These are phyloP conservation scores for Macropodus opercularis DNA, from an alignment of 2,797 vertebrate genomes.

Conservation along the genomic window DNA sequence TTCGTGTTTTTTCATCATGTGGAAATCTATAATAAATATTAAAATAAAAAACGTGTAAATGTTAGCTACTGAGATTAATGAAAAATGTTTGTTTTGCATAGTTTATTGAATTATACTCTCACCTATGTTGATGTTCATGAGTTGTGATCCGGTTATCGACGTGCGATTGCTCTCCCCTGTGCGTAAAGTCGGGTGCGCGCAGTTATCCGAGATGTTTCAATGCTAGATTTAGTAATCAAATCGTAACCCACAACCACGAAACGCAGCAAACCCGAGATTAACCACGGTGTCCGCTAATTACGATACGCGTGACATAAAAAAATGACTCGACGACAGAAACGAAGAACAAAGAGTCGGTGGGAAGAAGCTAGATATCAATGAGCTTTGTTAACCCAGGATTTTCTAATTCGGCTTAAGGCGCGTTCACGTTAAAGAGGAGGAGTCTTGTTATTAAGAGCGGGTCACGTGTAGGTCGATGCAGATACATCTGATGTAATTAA, in stretches of 20 bases:
- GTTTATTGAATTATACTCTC: constrained; percentile 9
- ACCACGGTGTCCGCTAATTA: not conserved
- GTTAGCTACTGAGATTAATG: not conserved
- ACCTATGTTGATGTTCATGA: constrained; percentile 62
- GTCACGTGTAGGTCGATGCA: constrained; percentile 21
- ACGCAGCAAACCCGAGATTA: constrained; percentile 2
- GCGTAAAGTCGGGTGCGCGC: constrained; percentile 56
- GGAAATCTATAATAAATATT: constrained; percentile 36
- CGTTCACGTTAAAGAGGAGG: constrained; percentile 67
- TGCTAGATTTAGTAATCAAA: constrained; percentile 74
- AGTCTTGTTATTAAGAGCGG: constrained; percentile 38
- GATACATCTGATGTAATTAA: too few species aligned
- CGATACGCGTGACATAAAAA: not conserved
- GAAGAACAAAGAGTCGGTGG: not conserved
- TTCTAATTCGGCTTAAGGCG: constrained; percentile 75
- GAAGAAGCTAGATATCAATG: constrained; percentile 22
- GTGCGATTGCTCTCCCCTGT: constrained; percentile 56
- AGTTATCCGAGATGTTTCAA: constrained; percentile 78
- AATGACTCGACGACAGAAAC: not conserved
- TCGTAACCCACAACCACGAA: constrained; percentile 26
- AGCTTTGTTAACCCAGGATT: constrained; percentile 79
- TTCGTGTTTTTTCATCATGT: constrained; percentile 62
- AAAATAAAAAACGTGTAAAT: not conserved
- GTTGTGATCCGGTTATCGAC: constrained; percentile 46
- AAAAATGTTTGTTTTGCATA: not conserved